Conservation (phyloP, 2,888 invertebrate genomes). For the Hirtodrosophila confusa region DNA sequence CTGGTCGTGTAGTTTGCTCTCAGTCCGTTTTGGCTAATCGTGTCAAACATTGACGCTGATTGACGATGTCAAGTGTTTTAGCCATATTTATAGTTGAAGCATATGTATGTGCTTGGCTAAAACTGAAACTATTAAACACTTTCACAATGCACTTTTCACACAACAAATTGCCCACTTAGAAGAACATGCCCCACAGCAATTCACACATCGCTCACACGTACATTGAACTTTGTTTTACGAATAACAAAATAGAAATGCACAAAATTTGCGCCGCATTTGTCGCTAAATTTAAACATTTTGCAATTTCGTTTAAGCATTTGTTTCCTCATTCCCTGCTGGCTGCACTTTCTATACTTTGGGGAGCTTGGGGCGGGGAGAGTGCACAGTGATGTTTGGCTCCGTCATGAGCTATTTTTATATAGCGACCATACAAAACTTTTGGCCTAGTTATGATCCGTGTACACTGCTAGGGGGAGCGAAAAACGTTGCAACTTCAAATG, state of each 20-base stretch:
- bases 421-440: conserved; percentile 34
- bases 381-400: conserved; percentile 8
- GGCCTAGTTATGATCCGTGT: conserved; percentile 53
- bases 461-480: conserved; percentile 34
- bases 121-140: conserved; percentile 56
- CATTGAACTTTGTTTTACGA: conserved; percentile 66
- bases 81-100: conserved; percentile 5
- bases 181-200: conserved; percentile 42
- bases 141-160: conserved; percentile 61
- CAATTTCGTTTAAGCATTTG: conserved; percentile 61
- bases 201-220: conserved; percentile 57
- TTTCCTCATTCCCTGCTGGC: conserved; percentile 67
- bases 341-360: conserved; percentile 38
- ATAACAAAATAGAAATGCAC: conserved; percentile 24
- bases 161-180: conserved; percentile 69
- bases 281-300: conserved; percentile 69
- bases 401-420: conserved; percentile 50
- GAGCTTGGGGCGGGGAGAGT: background rate
- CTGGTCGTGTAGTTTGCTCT: conserved; percentile 20
- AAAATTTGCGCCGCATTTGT: conserved; percentile 59
- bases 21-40: conserved; percentile 22
- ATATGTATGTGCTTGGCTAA: conserved; percentile 8
- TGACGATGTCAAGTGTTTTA: conserved; percentile 80
- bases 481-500: conserved; percentile 32
- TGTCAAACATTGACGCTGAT: conserved; percentile 60